These are phyloP conservation scores for Porites lutea DNA, from an alignment of 64 coral and sea anemone species.

Conservation along the genomic window DNA sequence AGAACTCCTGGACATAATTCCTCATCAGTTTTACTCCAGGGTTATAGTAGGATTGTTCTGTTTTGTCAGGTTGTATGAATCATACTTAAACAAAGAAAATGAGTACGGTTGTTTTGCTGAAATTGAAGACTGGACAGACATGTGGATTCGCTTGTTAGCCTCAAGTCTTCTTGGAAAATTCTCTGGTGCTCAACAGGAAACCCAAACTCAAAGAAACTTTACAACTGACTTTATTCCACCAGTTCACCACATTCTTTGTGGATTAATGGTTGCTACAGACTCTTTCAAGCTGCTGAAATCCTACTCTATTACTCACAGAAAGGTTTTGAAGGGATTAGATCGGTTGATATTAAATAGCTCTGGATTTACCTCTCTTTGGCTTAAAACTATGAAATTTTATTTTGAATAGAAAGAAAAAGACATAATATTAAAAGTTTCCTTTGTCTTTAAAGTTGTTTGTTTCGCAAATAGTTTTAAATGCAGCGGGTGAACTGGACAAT, in stretches of 20 bases:
- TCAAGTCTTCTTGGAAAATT: conserved; percentile 25
- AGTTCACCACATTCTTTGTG: conserved; percentile 60
- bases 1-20: conserved; percentile 3
- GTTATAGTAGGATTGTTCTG: conserved; percentile 36
- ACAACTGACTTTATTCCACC: background rate
- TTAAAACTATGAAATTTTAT: conserved; percentile 10
- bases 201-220: background rate
- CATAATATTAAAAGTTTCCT: too few relatives aligned
- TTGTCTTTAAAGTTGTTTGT: too few relatives aligned
- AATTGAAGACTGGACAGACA: conserved; percentile 40
- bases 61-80: conserved; percentile 25
- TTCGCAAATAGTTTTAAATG: too few relatives aligned
- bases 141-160: conserved; percentile 25
- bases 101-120: background rate
- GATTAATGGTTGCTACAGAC: conserved; percentile 39
- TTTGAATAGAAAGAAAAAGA: background rate
- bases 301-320: background rate
- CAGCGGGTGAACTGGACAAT: too few relatives aligned
- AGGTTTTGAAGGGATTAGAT: conserved; percentile 48
- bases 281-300: conserved; percentile 2
- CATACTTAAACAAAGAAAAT: background rate
- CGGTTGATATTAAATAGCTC: conserved; percentile 22
- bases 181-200: background rate
- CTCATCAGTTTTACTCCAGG: conserved; percentile 36
- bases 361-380: conserved; percentile 51